Base-by-base conservation (phyloP, 2,797 vertebrate species). In the Rhynchonycteris naso region DNA sequence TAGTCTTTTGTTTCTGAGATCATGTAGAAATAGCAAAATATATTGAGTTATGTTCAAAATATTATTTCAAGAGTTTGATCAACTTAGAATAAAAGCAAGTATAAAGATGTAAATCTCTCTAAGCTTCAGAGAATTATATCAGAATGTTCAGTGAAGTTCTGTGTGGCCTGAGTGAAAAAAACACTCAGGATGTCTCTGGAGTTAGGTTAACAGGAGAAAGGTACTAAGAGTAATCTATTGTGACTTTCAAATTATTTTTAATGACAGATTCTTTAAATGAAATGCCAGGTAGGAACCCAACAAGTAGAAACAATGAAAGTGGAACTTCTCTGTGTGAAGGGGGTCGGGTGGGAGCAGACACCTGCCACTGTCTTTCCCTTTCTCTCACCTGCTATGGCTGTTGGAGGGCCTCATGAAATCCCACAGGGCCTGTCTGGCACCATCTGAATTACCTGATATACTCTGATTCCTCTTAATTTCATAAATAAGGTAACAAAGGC, bases 1-100 rank as follows among this genome's bases (percentile, higher is more conserved):
- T 54, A 59, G 24, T n/a, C 33, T 38, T 68, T 86, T 83, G 24
- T 89, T 75, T 95, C 38, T 83, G 74, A 95, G 35, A 47, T 88
- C 28, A 16, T 75, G 19, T 61, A 92, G 79, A 88, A 86, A 87
- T 52, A 76, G 63, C 35, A 91, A 74, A 75, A 28, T 74, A 6
- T 52, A 72, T 74, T 93, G 33, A 63, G 47, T 61, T 52, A 75
- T 88, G 21, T 90, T 79, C 15, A 93, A 81, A 88, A 66, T 90
- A 69, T 30, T 85, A 72, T 22, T 79, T 52, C 47, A 93, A 38
- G 35, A 90, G 76, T 38, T 90, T 92, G 66, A 50, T 56, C 16
- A 78, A 71, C 16, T 92, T 89, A 54, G 58, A 79, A 38, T 35
- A 54, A 75, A 95, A 82, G 8, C 47, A 52, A 24, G 10, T 47